Base-by-base conservation (phyloP, 2,113 vertebrate genomes). In the Cyphomyrus discorhynchus region DNA sequence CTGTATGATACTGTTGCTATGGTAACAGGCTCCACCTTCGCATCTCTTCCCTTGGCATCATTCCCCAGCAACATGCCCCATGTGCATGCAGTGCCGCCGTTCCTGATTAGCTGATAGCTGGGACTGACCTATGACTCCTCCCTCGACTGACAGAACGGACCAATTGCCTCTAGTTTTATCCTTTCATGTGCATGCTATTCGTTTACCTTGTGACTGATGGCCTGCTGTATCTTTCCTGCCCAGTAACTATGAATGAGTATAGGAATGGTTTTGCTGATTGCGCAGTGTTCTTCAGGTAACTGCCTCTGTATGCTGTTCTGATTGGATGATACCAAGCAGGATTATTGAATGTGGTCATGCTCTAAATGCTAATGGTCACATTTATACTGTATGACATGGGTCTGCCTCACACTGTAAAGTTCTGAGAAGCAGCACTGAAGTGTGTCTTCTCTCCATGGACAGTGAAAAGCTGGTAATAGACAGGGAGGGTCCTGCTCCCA, bases 1-100 rank as follows among this genome's bases (percentile, higher is more conserved):
- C 97, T 92, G 95, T 97, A 94, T 96, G 95, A 94, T 95, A 95
- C 94, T 96, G 96, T 95, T 97, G 97, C 96, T 97, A 98, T 94
- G 96, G 97, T 96, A 97, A 95, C 93, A 98, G 97, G 90, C 95
- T 96, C 94, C 97, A 97, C 91, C 97, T 97, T 70, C 27, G 9
- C 62, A 70, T 70, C 10, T 27, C 62, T 70, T 70, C 62, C n/a
- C 62, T 27, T 70, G 62, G 62, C 62, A 70, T 70, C 62, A 70
- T 70, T 70, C 62, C 62, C 62, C n/a, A 27, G 27, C 62, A 70
- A 70, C 62, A 70, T 70, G 62, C 62, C 62, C 62, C 62, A 70
- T 70, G n/a, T 70, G 62, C 62, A 31, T 70, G 62, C 9, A 70
- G 27, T 10, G 62, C 27, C n/a, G 62, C 62, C 27, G n/a, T 70